Evolutionary conservation across 2,113 vertebrate species (phyloP), one percentile per base, ranked within the genome.

Genomic region (Toxotes jaculatrix): DNA sequence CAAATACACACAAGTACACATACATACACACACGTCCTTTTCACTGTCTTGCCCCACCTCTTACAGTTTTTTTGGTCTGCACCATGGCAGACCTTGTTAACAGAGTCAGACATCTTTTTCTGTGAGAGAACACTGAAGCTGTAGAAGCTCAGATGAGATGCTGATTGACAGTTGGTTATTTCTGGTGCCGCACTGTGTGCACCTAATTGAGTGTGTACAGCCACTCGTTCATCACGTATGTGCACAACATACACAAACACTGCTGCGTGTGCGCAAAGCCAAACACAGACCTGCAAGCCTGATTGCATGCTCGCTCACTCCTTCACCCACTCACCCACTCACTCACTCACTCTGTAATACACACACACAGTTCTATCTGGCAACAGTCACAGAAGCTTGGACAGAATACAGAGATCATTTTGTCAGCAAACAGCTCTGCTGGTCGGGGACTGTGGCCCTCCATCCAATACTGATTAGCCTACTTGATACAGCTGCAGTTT

Each of bases 151-250:
- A 80, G 71, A 87, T 74, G 63, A 70, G 64, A 79, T 83, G 77
- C 84, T 77, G 79, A 53, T 11, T 67, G 86, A 78, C 82, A 81
- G 77, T 67, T 56, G 42, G 69, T 84, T 89, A 89, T 86, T 86
- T 87, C 84, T 76, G 85, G 74, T 57, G 23, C 63, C 60, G 63
- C 69, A 51, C 12, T 70, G 65, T 80, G 55, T 87, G 70, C 55
- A 55, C 62, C 60, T 76, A 79, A 77, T 77, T 83, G 68, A 61
- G 55, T 77, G 49, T 40, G 47, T 79, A 60, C 47, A 78, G 68
- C 5, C 43, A 72, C 36, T 60, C 36, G 51, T 27, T 49, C 45
- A n/a, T 49, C n/a, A 49, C 53, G 38, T 43, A n/a, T 64, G 42
- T n/a, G n/a, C 56, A 21, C 32, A 17, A 47, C 61, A 36, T 27